Base-by-base conservation (phyloP, 2,113 vertebrate genomes). In the Pituophis catenifer region DNA sequence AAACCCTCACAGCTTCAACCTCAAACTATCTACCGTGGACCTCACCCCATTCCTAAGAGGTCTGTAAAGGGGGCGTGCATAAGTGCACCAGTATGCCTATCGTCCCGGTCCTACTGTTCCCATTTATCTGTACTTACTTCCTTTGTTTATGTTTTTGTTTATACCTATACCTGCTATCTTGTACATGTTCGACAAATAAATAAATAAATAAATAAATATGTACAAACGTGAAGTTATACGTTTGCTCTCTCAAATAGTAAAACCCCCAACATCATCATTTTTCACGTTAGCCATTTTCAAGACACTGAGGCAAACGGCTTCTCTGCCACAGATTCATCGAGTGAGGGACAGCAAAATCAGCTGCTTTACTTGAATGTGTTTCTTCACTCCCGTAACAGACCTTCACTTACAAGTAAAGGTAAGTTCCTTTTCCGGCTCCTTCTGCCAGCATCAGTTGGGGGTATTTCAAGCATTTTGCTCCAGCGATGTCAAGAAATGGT, bases 401-500 rank as follows among this genome's bases (percentile, higher is more conserved):
- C n/a, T 38, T 8, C 70, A 75, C 70, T 38, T 17, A 38, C n/a
- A 85, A 89, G 58, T n/a, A 33, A 94, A 86, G 54, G 62, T 86
- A 96, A 92, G 94, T 85, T 95, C 53, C 85, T 1, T 94, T 75
- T 86, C 88, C 81, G 1, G 89, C 58, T 38, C 58, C 24, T 90
- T 95, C 93, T 92, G 19, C 75, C 95, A 75, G 92, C 91, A 87
- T 33, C 54, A 87, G 86, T 92, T 24, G 87, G 94, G 94, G 89
- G 0, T 90, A 2, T 52, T 96, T 95, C 62, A 95, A 86, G 93
- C 90, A 89, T 95, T 95, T 94, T 95, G 89, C 94, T 94, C 75
- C 94, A 52, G 62, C 85, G 33, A 95, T 95, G 92, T 95, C 94
- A 97, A 93, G 91, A 95, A 93, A 23, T 26, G 91, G 33, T 33